Conservation (phyloP, 2,113 vertebrate species). For the Pterophyllum scalare region DNA sequence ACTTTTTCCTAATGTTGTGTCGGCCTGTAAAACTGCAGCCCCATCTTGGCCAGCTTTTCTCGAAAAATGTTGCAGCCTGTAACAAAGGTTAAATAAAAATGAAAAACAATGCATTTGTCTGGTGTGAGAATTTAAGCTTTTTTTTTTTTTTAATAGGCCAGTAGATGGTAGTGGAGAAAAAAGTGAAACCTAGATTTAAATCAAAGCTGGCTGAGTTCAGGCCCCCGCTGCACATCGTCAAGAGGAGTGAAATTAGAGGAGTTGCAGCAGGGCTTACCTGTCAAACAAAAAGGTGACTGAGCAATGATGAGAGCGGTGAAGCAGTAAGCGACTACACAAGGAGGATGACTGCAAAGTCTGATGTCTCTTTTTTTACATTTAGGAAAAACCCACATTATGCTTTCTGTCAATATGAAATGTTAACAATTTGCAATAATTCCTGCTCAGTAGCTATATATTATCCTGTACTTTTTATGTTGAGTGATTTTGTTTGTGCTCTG, state of each 20-base stretch:
- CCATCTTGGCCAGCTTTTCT: not conserved
- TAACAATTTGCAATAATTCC: not conserved
- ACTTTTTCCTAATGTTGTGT: not conserved
- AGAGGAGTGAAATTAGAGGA: not conserved
- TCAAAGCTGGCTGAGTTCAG: not conserved
- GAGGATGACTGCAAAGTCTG: not conserved
- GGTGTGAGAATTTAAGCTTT: not conserved
- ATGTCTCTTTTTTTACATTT: not conserved
- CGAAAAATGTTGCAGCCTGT: not conserved
- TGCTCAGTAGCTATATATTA: not conserved
- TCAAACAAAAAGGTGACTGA: not conserved
- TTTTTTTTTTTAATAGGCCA: not conserved
- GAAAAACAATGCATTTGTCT: not conserved
- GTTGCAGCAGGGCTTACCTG: not conserved
- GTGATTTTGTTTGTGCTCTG: not conserved
- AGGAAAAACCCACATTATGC: not conserved
- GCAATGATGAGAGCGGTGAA: not conserved
- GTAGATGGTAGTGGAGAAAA: not conserved
- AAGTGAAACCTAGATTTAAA: not conserved
- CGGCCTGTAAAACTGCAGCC: not conserved
- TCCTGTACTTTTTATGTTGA: not conserved
- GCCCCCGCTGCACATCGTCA: not conserved
- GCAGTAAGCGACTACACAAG: not conserved
- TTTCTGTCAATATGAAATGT: not conserved
- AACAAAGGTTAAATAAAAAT: not conserved